These are phyloP conservation scores for Mycetomoellerius zeteki DNA, from an alignment of 1,140 invertebrate species.

Conservation along the genomic window DNA sequence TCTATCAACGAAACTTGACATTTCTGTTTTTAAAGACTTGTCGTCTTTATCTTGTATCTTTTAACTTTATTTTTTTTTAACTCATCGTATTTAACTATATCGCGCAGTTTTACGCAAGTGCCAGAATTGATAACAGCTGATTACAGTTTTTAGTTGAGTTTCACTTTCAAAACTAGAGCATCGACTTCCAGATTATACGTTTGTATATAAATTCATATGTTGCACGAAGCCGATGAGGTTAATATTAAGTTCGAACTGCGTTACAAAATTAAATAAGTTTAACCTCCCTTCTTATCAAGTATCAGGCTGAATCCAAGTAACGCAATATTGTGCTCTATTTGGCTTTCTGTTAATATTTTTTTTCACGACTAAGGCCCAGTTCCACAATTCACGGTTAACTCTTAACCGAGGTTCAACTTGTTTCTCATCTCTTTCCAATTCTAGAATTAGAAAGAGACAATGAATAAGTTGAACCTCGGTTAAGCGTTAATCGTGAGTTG, in stretches of 20 bases:
- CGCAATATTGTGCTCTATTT: neutral
- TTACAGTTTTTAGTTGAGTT: slow-evolving; percentile 8
- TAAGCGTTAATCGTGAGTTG: too few species aligned
- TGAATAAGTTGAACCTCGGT: too few species aligned
- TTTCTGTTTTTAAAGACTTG: neutral
- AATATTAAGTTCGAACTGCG: slow-evolving; percentile 4
- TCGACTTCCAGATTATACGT: slow-evolving; percentile 5
- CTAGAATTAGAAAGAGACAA: too few species aligned
- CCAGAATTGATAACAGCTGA: slow-evolving; percentile 12
- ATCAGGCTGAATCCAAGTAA: neutral
- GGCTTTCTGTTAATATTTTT: neutral
- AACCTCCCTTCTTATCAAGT: neutral
- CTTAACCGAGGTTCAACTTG: too few species aligned
- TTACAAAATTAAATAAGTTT: slow-evolving; percentile 1
- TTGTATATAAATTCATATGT: neutral
- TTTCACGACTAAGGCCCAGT: too few species aligned
- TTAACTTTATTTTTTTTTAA: neutral
- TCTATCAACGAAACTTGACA: neutral
- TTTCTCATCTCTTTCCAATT: too few species aligned
- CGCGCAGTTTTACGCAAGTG: neutral
- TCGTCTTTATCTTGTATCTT: slow-evolving; percentile 1
- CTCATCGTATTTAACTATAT: slow-evolving; percentile 14
- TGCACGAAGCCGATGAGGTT: neutral
- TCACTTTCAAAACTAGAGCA: slow-evolving; percentile 6
- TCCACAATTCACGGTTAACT: too few species aligned